Conservation (phyloP, 2,888 invertebrate species). For the Clistopyga incitator region DNA sequence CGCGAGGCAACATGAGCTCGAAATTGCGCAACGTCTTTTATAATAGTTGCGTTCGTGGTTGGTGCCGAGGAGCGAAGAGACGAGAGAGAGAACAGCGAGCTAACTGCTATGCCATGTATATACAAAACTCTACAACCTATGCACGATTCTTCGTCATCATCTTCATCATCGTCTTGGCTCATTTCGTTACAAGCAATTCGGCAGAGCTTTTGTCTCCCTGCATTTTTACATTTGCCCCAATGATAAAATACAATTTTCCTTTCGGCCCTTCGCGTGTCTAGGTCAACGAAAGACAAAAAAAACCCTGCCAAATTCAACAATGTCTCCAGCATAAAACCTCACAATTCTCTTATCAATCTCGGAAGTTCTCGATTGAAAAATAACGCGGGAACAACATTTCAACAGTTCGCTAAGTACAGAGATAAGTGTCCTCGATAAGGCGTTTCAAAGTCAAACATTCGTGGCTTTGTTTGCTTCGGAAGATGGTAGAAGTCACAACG, state of each 20-base stretch:
- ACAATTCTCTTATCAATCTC: slow-evolving; percentile 12
- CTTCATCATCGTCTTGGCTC: slow-evolving; percentile 7
- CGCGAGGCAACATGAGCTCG: slow-evolving; percentile 70
- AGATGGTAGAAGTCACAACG: too few relatives aligned
- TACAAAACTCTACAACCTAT: neutral
- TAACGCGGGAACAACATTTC: neutral
- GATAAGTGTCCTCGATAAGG: neutral
- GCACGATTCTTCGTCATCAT: slow-evolving; percentile 8
- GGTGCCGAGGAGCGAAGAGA: slow-evolving; percentile 28
- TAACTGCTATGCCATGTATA: neutral
- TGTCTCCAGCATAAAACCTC: neutral
- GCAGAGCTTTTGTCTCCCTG: slow-evolving; percentile 3
- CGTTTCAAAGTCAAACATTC: neutral
- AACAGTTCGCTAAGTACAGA: neutral
- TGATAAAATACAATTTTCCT: neutral
- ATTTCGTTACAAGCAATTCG: slow-evolving; percentile 28
- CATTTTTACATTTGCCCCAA: slow-evolving; percentile 15
- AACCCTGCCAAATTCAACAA: neutral
- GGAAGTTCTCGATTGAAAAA: neutral
- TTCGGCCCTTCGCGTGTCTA: neutral
- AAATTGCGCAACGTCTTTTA: slow-evolving; percentile 79
- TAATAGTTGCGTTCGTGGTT: slow-evolving; percentile 61
- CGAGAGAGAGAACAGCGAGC: slow-evolving; percentile 11
- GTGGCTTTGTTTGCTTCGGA: too few relatives aligned
- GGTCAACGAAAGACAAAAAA: neutral